Evolutionary conservation across 2,888 invertebrate genomes (phyloP).

Genomic region (Tuberolachnus salignus): DNA sequence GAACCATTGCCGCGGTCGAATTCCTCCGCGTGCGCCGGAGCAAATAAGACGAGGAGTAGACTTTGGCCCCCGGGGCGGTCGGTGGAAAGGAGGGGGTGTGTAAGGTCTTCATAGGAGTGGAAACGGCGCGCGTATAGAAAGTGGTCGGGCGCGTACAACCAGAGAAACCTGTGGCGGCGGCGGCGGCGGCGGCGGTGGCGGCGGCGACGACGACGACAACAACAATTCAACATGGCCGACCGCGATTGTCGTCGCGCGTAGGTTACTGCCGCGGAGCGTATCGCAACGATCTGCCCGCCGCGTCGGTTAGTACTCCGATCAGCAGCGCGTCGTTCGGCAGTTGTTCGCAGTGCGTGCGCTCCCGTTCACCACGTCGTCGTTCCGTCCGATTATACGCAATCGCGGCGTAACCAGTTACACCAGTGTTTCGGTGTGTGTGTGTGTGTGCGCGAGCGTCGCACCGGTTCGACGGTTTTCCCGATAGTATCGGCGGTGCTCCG

Average conservation of each 20-base stretch:
- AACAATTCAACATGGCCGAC: conserved; percentile 44
- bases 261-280: background rate
- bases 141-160: conserved; percentile 5
- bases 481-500: no score
- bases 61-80: no score
- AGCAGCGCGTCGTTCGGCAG: background rate
- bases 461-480: background rate
- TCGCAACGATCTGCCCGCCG: no score
- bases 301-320: background rate
- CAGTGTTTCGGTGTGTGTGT: background rate
- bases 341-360: conserved; percentile 2
- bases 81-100: background rate
- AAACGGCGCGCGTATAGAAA: background rate
- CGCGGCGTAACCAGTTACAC: background rate
- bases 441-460: background rate
- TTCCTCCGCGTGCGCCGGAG: conserved; percentile 22
- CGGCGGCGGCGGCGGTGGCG: background rate
- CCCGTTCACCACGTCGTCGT: background rate
- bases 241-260: background rate
- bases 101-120: background rate
- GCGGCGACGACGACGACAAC: background rate
- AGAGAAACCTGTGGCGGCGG: background rate
- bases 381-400: background rate
- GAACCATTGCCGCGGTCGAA: conserved; percentile 20
- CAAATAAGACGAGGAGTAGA: background rate